Evolutionary conservation across 2,888 invertebrate species (phyloP), one percentile per base, ranked within the genome.

Genomic region (Nesidiocoris tenuis): DNA sequence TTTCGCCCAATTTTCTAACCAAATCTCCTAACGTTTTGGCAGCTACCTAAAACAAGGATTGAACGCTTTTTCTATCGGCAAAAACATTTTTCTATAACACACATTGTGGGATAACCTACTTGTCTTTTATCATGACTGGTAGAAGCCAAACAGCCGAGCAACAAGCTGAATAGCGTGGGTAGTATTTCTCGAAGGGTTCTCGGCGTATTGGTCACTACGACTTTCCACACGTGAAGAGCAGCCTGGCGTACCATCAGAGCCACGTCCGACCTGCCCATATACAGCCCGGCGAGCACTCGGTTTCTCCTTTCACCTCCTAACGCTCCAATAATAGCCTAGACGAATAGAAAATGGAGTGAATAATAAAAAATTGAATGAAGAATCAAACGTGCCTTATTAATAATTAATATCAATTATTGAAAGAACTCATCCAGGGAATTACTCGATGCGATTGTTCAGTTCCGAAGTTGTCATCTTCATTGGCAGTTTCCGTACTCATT

Each of bases 141-240:
- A 82, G 96, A 96, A 1, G 98, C 98, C 80, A 99, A 87, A 84
- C 97, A 97, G 67, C 96, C 95, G 74, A 99, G 86, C 78, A 99
- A 85, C 68, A 98, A 86, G 16, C 93, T 89, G 85, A 99, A 99
- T 63, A 99, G 86, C 0, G 96, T 96, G 3, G 96, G 95, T 79
- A 99, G 86, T 82, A 99, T 98, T 87, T 98, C 98, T 78, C 96
- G 88, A 61, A 99, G 86, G 0, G 98, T 98, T 83, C 96, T 89
- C 0, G 98, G 98, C 0, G 98, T 99, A 84, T 99, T 98, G 0
- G 97, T 94, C 0, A 99, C 98, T 0, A 99, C 96, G 80, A 98
- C 95, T 87, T 99, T 99, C 99, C 99, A 99, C 0, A 99, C 98
- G 84, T 99, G 99, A 75, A 98, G 88, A 7, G 99, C 97, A 0